These are phyloP conservation scores for Holcopasites calliopsidis DNA, from an alignment of 1,140 invertebrate species.

Conservation along the genomic window DNA sequence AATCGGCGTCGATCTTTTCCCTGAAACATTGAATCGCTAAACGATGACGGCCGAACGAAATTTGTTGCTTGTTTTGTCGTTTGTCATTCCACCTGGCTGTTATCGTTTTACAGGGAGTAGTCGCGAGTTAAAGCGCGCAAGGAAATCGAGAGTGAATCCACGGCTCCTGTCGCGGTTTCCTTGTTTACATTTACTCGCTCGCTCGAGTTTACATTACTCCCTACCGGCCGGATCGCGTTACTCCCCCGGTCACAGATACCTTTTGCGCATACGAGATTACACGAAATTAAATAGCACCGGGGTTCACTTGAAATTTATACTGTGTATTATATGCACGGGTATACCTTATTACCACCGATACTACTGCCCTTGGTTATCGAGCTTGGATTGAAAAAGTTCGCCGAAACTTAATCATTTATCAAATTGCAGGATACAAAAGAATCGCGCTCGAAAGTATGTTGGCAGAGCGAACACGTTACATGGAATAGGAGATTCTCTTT, in stretches of 20 bases:
- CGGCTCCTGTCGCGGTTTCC: slow-evolving; percentile 10
- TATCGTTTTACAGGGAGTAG: too few relatives aligned
- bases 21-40: too few relatives aligned
- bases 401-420: too few relatives aligned
- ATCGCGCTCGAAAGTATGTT: too few relatives aligned
- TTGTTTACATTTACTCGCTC: slow-evolving; percentile 31
- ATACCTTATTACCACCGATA: background rate
- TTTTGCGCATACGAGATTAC: slow-evolving; percentile 1
- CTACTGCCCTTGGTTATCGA: background rate
- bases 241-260: background rate
- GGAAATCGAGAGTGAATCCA: slow-evolving; percentile 31
- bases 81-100: too few relatives aligned
- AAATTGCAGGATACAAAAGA: too few relatives aligned
- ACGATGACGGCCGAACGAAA: too few relatives aligned
- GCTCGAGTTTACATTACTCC: slow-evolving; percentile 9
- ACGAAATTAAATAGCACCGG: slow-evolving; percentile 8
- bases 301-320: background rate
- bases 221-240: slow-evolving; percentile 5
- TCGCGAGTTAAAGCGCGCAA: background rate
- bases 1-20: background rate
- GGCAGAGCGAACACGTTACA: too few relatives aligned
- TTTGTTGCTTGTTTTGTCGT: too few relatives aligned
- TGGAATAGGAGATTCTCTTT: too few relatives aligned
- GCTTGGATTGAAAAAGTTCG: too few relatives aligned
- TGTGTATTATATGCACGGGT: too few relatives aligned